Evolutionary conservation across 64 coral and sea anemone genomes (phyloP).

Genomic region (Dendronephthya gigantea): DNA sequence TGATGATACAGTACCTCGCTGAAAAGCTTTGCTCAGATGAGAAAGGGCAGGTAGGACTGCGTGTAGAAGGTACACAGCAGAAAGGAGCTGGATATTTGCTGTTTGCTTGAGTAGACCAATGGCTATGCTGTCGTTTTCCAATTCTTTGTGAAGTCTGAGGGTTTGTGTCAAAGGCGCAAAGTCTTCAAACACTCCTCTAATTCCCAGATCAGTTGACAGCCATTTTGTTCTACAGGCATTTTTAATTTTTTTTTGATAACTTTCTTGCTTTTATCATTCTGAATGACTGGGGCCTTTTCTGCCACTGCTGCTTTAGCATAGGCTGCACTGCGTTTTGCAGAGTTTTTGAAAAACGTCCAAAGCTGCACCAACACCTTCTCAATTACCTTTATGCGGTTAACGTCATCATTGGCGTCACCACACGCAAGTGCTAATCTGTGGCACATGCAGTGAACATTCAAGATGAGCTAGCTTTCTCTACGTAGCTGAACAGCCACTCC

Average conservation of each 20-base stretch:
- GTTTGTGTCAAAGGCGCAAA: slow-evolving; percentile 36
- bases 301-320: slow-evolving; percentile 32
- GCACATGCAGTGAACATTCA: slow-evolving; percentile 33
- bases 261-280: slow-evolving; percentile 21
- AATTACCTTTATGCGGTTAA: slow-evolving; percentile 33
- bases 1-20: slow-evolving; percentile 45
- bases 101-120: slow-evolving; percentile 32
- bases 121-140: slow-evolving; percentile 29
- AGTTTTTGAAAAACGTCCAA: slow-evolving; percentile 39
- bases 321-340: slow-evolving; percentile 27
- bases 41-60: slow-evolving; percentile 32
- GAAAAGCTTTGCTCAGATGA: slow-evolving; percentile 49
- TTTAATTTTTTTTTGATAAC: slow-evolving; percentile 22
- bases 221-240: slow-evolving; percentile 42
- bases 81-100: slow-evolving; percentile 25
- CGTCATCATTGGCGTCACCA: slow-evolving; percentile 32
- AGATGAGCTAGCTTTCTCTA: slow-evolving; percentile 37
- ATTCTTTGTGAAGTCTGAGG: slow-evolving; percentile 34
- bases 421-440: slow-evolving; percentile 36
- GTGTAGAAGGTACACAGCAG: slow-evolving; percentile 41
- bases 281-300: slow-evolving; percentile 5
- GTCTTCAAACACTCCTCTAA: slow-evolving; percentile 45
- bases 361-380: slow-evolving; percentile 38
- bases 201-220: slow-evolving; percentile 44
- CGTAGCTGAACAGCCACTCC: slow-evolving; percentile 41